Base-by-base conservation (phyloP, 1,140 invertebrate genomes). In the Scaptomyza pallida region DNA sequence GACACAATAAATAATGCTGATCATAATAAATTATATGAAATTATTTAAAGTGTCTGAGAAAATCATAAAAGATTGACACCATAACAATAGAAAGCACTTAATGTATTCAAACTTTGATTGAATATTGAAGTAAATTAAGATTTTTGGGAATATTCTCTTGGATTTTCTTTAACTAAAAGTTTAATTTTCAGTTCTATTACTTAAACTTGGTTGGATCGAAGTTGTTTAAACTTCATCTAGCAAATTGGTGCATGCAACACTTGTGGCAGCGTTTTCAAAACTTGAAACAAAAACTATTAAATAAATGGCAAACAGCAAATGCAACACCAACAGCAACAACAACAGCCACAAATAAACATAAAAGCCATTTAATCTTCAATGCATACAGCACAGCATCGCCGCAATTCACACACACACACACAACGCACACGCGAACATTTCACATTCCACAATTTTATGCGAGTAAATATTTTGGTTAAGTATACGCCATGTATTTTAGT, bases 391-490 rank as follows among this genome's bases (percentile, higher is more conserved):
- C 19, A 55, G 17, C 23, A 16, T 17, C 45, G 48, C 9, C 30
- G 59, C 47, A 60, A 23, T 48, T 50, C 41, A 64, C 37, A 54
- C 6, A 45, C 35, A 33, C 9, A 33, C 15, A 57, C 8, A 13
- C 45, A 35, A 19, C 37, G 45, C 4, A 0, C 23, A 26, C 23
- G 8, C 21, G 21, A 5, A 17, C 60, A 63, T 40, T 47, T 26
- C 45, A 45, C 51, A 48, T 40, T 37, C 35, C 64, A 73, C 60
- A 61, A 70, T 74, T 79, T 70, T 54, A 50, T 26, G 44, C 67
- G 60, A 50, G 80, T 80, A 85, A 83, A 83, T 80, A 80, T 86
- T 83, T 79, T 85, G 63, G 76, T 86, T 86, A 85, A 85, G 80
- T 77, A 86, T 80, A 85, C 81, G 80, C 81, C 73, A 35, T 64